A percentile compares a stretch with the other conserved stretches of the same genome.
Conservation (phyloP, 2,888 invertebrate genomes). For the Gymnosoma rotundatum region DNA sequence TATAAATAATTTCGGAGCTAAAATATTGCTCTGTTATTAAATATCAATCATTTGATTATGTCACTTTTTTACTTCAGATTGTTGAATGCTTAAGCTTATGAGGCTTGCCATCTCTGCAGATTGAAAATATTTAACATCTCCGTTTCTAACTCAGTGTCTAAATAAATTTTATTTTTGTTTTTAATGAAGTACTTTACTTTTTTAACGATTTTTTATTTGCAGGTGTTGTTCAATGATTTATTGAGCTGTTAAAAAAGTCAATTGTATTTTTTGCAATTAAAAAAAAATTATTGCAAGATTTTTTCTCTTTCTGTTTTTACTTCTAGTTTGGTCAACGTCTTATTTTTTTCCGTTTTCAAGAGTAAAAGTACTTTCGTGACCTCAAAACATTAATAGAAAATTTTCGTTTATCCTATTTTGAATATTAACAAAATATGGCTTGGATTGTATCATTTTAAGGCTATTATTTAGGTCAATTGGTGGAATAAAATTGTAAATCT, state of each 20-base stretch:
- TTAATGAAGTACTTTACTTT: neutral
- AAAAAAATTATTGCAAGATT: neutral
- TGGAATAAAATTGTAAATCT: neutral
- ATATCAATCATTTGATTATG: no score
- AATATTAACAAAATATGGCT: neutral
- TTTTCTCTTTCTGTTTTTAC: slow-evolving; percentile 10
- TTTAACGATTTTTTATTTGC: slow-evolving; percentile 40
- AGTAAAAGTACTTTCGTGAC: slow-evolving; percentile 58
- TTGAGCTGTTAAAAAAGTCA: slow-evolving; percentile 60
- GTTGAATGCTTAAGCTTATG: no score
- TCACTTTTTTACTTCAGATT: no score
- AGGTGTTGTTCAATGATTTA: slow-evolving; percentile 61
- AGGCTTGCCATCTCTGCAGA: slow-evolving; percentile 1
- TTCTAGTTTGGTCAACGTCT: neutral
- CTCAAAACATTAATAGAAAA: slow-evolving; percentile 20
- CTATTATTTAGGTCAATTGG: slow-evolving; percentile 2
- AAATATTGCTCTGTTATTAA: no score
- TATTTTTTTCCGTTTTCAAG: neutral
- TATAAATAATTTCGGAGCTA: no score
- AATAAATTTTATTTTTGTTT: neutral
- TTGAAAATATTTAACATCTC: neutral
- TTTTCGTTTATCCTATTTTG: slow-evolving; percentile 10
- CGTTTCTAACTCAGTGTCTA: slow-evolving; percentile 41
- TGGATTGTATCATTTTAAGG: neutral
- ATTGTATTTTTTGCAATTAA: slow-evolving; percentile 28